Conservation (phyloP, 2,113 vertebrate species). For the Melanocharis versteri region DNA sequence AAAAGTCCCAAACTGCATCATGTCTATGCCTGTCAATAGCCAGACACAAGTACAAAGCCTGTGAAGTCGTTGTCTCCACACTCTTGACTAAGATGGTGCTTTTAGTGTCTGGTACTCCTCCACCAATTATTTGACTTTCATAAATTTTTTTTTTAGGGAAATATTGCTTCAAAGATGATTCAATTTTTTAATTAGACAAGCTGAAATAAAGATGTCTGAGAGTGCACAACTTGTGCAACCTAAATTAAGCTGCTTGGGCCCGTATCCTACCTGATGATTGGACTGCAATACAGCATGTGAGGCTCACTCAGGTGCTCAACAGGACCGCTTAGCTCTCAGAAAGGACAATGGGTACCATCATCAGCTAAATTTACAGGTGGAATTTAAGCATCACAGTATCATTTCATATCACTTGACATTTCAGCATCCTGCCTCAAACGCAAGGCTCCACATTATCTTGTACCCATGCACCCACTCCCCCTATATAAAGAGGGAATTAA, state of each 20-base stretch:
- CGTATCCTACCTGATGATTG: fast-evolving
- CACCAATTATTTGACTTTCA: neutral
- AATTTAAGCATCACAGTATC: neutral
- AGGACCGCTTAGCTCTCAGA: neutral
- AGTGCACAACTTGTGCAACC: fast-evolving
- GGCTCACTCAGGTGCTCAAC: neutral
- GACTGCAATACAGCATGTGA: neutral
- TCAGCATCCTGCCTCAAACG: neutral
- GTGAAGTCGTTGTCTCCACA: neutral
- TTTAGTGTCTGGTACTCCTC: neutral
- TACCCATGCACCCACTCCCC: fast-evolving
- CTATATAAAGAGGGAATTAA: neutral
- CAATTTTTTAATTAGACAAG: neutral
- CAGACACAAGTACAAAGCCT: neutral
- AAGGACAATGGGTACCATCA: neutral
- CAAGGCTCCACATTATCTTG: neutral
- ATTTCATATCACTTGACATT: neutral
- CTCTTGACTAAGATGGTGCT: neutral
- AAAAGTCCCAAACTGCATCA: neutral
- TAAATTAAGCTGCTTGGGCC: neutral
- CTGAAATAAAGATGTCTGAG: neutral
- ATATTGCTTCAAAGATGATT: neutral
- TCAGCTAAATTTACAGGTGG: neutral
- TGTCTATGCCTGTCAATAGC: neutral
- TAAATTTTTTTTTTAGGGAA: neutral